Conservation (phyloP, 1,140 invertebrate species). For the Parapsyche elsis region DNA sequence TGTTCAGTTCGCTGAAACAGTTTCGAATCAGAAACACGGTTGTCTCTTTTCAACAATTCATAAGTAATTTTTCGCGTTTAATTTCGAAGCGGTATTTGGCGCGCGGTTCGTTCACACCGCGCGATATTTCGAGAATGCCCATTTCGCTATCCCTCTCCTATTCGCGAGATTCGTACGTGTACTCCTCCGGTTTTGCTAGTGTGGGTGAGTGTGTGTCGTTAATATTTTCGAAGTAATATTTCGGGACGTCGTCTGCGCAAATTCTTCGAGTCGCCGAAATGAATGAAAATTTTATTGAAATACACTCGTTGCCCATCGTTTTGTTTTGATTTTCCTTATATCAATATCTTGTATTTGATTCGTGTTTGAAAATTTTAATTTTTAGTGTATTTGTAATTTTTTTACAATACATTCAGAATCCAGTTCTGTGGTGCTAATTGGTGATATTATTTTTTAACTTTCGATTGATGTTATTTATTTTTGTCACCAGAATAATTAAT, state of each 20-base stretch:
- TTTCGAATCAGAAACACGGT: too few relatives aligned
- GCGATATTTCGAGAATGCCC: not conserved
- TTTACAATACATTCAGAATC: too few relatives aligned
- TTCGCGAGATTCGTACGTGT: not conserved
- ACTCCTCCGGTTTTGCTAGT: not conserved
- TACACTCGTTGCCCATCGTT: not conserved
- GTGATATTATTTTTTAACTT: not conserved
- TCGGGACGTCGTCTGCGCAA: constrained; percentile 27
- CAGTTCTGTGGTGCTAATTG: not conserved
- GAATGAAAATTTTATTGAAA: not conserved
- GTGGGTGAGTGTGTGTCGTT: not conserved
- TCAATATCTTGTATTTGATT: too few relatives aligned
- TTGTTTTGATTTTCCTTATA: not conserved
- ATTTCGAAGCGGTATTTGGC: constrained; percentile 6
- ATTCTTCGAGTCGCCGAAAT: constrained; percentile 11
- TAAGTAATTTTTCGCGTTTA: too few relatives aligned
- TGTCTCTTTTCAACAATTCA: too few relatives aligned
- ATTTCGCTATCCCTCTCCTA: not conserved
- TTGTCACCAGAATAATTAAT: not conserved
- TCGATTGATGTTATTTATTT: not conserved
- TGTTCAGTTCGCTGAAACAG: too few relatives aligned
- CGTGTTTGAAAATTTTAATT: too few relatives aligned
- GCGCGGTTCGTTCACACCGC: not conserved
- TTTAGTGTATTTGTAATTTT: too few relatives aligned
- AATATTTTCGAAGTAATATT: constrained; percentile 26